Base-by-base conservation (phyloP, 2,797 vertebrate species). In the Helostoma temminkii region DNA sequence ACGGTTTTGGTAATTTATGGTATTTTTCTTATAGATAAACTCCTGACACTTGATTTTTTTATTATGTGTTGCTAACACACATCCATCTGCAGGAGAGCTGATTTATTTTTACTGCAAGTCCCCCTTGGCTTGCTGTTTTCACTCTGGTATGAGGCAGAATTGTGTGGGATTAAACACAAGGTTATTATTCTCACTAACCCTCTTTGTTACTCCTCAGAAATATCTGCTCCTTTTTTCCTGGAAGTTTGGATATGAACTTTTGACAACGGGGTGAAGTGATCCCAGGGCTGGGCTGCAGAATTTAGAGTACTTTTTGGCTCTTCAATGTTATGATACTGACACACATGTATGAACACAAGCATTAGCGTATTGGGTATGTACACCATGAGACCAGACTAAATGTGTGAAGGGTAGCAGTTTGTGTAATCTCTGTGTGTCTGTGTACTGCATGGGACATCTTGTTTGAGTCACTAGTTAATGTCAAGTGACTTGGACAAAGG, bases 191-290 rank as follows among this genome's bases (percentile, higher is more conserved):
- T 56, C 73, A 60, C 89, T 80, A 86, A 84, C 76, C 74, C 79
- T 80, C 81, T 87, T 88, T 88, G 78, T 89, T 89, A 88, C 88
- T 85, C 82, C 83, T 84, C 66, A 71, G 71, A 88, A 82, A 70
- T 58, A 65, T 81, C 76, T 79, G 62, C 78, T 86, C 48, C 74
- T 74, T 82, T 41, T 80, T 91, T 90, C 91, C 87, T 86, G 84
- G 84, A 92, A 89, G 85, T 87, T 89, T 85, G 81, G 37, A 90
- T 67, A 68, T 89, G 86, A 92, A 90, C 89, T 88, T 85, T 78
- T 36, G 48, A 76, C 74, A 87, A 68, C 28, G 39, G 82, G 81
- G 75, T 86, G 70, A 88, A 89, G 76, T 83, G 88, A 91, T 91
- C 88, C 88, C 84, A 71, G 61, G 59, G 83, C 82, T 88, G 74